Evolutionary conservation across 2,888 invertebrate genomes (phyloP), one percentile per base, ranked within the genome.

Genomic region (Pyralis farinalis): DNA sequence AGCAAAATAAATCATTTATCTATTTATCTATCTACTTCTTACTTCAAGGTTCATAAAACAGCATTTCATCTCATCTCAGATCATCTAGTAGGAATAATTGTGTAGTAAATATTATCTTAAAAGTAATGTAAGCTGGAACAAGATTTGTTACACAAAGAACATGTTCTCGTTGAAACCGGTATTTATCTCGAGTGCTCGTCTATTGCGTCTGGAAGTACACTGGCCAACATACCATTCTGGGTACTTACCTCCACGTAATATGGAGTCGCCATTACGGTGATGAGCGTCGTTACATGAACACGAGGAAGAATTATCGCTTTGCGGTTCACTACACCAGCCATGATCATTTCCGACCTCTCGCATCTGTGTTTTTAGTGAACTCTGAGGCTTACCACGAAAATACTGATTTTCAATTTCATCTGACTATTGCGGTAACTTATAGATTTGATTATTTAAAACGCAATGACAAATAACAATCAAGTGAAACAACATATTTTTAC

Each of bases 241-340:
- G 25, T 25, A 25, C 25, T 5, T n/a, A 25, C 25, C 2, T 16
- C 16, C 16, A 25, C 54, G 58, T 65, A 63, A 63, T 55, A 53
- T 52, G 44, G 42, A 53, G 48, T 49, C 61, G 65, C 63, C 66
- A 65, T 58, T 63, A 61, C 51, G 39, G 40, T 51, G 54, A 47
- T 51, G 52, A 53, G 45, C 43, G 42, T 45, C 37, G 63, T 71
- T 70, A 67, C 60, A 64, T 59, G 64, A 63, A 56, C 58, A 64
- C 58, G 51, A 70, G 71, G 65, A 74, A 74, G 70, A 66, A 58
- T 66, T 70, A 58, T 57, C 29, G 40, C 44, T 43, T 34, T 51
- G 59, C 49, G 58, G 54, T 54, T 56, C 55, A 52, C 53, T 56
- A 48, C 55, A 43, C 49, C 25, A 44, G 49, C 50, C 45, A 47